Percentiles rank a stretch among this genome's conserved stretches.
phyloP scores from a whole-genome alignment of 2,888 invertebrate species.

The Chrysolina americana region DNA sequence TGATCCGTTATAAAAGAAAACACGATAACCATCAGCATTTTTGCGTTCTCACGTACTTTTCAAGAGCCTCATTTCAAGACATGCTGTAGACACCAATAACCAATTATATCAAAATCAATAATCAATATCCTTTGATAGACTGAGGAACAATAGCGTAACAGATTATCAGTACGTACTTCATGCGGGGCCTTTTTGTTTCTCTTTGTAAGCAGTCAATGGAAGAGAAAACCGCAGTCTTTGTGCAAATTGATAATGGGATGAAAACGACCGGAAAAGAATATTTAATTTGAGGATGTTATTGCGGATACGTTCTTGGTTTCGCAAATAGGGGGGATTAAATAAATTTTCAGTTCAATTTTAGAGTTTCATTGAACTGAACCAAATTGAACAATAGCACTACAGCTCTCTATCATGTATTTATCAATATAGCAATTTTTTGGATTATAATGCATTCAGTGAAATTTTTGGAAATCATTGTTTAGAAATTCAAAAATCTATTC shows the following conservation, averaged over 20 bases:
- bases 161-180: slow-evolving; percentile 15
- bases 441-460: too few species aligned
- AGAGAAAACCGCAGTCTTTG: slow-evolving; percentile 4
- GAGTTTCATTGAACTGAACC: too few species aligned
- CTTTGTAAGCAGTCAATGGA: slow-evolving; percentile 1
- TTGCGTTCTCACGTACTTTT: slow-evolving; percentile 18
- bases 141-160: neutral
- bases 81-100: slow-evolving; percentile 29
- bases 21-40: slow-evolving; percentile 16
- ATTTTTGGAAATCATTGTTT: too few species aligned
- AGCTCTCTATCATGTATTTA: too few species aligned
- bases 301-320: neutral
- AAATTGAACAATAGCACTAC: too few species aligned
- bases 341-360: neutral
- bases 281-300: neutral
- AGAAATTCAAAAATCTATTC: too few species aligned
- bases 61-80: neutral
- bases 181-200: slow-evolving; percentile 31
- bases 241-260: slow-evolving; percentile 18
- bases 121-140: slow-evolving; percentile 31
- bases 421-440: too few species aligned
- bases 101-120: slow-evolving; percentile 37
- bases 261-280: neutral
- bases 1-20: slow-evolving; percentile 3
- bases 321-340: neutral